Base-by-base conservation (phyloP, 2,797 vertebrate genomes). In the Carapus acus region DNA sequence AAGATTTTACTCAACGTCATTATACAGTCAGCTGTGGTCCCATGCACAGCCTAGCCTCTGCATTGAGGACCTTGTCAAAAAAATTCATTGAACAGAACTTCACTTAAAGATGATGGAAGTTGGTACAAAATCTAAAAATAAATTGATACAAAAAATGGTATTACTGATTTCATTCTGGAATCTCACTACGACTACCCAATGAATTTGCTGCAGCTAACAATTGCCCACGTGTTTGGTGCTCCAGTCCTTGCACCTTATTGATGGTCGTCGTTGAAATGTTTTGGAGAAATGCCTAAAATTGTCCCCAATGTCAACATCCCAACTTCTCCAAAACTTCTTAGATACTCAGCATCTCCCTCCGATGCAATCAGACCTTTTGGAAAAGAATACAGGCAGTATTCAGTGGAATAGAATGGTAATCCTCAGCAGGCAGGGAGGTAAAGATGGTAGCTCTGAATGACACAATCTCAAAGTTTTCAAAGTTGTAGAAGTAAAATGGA, bases 131-230 rank as follows among this genome's bases (percentile, higher is more conserved):
- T 86, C 77, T 31, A 83, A 88, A 84, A 84, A 90, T 88, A 86
- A 85, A 82, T 83, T 81, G 80, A 85, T 90, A 89, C 90, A 90
- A 83, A 84, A 81, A 84, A 83, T 5, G 82, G 84, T 71, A 79
- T 78, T 83, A 82, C 82, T 81, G 81, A 88, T 87, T 83, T 85
- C 79, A 82, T 75, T 69, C 71, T 78, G 78, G 77, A 81, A 78
- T 80, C 79, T 86, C 73, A 79, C 74, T 81, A 74, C 49, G 50
- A 85, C 82, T n/a, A n/a, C n/a, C n/a, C n/a, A n/a, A n/a, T 78
- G 81, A 71, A 83, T 77, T 72, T 69, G 76, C 62, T 19, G 31
- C 12, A 46, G 74, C 71, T 74, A 65, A 54, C 78, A 72, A 76
- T 66, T 59, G 66, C 62, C 65, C 64, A 69, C 48, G 40, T 66